Base-by-base conservation (phyloP, 2,113 vertebrate species). In the Stercorarius parasiticus region DNA sequence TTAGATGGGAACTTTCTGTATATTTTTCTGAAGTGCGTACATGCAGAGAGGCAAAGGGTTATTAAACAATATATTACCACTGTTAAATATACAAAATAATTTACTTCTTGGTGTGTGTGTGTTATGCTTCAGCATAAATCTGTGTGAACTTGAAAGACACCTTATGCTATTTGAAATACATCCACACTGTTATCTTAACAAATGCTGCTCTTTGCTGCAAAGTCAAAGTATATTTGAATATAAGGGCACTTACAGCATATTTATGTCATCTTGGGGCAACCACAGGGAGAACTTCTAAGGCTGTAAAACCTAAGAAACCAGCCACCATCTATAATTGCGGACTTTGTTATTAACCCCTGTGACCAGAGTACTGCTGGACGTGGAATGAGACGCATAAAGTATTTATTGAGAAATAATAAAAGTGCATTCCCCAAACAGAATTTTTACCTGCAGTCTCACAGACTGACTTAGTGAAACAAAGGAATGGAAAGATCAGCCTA, bases 331-430 rank as follows among this genome's bases (percentile, higher is more conserved):
- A 36, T 95, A 94, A 95, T 61, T 85, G 77, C 0, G 1, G 66
- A 76, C 61, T 94, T 26, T 7, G 12, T 94, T 96, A 87, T 94
- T 96, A 95, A 96, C 84, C 40, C 49, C 61, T 81, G 30, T 94
- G 84, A 95, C 78, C 81, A n/a, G 77, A 87, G 23, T 52, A 55
- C 32, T 71, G 16, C 52, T 85, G n/a, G 61, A 56, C 45, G 27
- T 82, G 52, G 40, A 89, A 90, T 69, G 70, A 90, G 62, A 34
- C 0, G 16, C 30, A 93, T 61, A n/a, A 91, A 87, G 40, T 91
- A 91, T 91, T 93, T 94, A 91, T 53, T 4, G 23, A 89, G 56
- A 93, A 96, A 90, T 88, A 92, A 80, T 73, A 93, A 92, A 96
- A 73, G 66, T 78, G 27, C 40, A 79, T 87, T 88, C 29, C 21